Evolutionary conservation across 2,888 invertebrate genomes (phyloP).

Genomic region (Drosophila diplacantha): DNA sequence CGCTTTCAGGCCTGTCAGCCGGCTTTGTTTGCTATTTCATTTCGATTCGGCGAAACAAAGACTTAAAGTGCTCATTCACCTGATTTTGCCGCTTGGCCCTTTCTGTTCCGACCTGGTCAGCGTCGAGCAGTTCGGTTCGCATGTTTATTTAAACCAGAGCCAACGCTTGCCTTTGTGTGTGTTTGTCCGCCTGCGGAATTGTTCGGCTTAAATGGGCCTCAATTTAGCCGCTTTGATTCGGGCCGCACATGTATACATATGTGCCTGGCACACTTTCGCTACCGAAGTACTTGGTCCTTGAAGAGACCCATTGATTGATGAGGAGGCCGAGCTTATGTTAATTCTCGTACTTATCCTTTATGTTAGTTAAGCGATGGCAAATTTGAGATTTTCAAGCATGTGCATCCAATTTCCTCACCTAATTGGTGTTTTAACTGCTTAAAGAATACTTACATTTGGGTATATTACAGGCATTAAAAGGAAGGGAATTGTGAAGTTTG

Average conservation of each 20-base stretch:
- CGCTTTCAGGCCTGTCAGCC: slow-evolving; percentile 35
- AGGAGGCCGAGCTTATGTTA: slow-evolving; percentile 2
- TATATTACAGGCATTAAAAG: too few species aligned
- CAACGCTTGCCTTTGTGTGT: slow-evolving; percentile 38
- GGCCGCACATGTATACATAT: slow-evolving; percentile 11
- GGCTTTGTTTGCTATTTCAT: slow-evolving; percentile 64
- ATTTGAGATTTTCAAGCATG: too few species aligned
- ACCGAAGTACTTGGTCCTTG: slow-evolving; percentile 16
- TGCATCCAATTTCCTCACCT: too few species aligned
- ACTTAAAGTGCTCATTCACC: slow-evolving; percentile 71
- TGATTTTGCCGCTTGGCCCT: slow-evolving; percentile 56
- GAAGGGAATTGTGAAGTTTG: too few species aligned
- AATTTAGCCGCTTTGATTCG: slow-evolving; percentile 49
- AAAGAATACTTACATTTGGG: background rate
- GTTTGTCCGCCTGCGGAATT: slow-evolving; percentile 26
- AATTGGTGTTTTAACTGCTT: background rate
- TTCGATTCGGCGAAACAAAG: slow-evolving; percentile 70
- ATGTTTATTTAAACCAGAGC: slow-evolving; percentile 65
- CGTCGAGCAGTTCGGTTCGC: slow-evolving; percentile 27
- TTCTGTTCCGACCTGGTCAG: slow-evolving; percentile 3
- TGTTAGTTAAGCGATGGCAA: background rate
- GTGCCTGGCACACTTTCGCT: slow-evolving; percentile 49
- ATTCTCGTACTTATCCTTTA: background rate
- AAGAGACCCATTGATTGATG: slow-evolving; percentile 33
- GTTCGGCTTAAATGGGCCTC: slow-evolving; percentile 60